Base-by-base conservation (phyloP, 2,888 invertebrate genomes). In the Cryptosula pallasiana region DNA sequence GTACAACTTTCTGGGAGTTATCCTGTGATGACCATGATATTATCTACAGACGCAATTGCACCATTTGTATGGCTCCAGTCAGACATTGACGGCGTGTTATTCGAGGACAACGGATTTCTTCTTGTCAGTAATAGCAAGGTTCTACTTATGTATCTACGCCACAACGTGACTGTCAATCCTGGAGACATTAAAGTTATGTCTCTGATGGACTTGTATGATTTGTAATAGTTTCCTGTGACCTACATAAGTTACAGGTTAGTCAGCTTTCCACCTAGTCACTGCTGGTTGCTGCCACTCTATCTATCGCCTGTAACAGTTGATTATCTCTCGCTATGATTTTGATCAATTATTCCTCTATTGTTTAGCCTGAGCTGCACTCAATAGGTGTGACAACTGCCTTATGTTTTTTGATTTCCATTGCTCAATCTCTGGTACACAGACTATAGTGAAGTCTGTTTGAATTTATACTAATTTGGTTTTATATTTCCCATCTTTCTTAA, bases 71-170 rank as follows among this genome's bases (percentile, higher is more conserved):
- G 83, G 83, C 74, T 85, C 35, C 81, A 83, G 16, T 78, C 80
- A 0, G 58, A 55, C n/a, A 78, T 77, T 9, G 74, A 80, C 34
- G 55, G 81, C 79, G 93, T 93, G 0, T 86, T 84, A 73, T 93
- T 93, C 82, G 89, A 90, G 0, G 90, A 91, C 76, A 93, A 94
- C 83, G 93, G 93, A 0, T 90, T 93, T 75, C 74, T 84, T 3
- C 79, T 78, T 87, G 78, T 85, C 1, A 75, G 79, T 25, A 75
- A 78, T 0, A 71, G 71, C 2, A 75, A 69, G 69, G 71, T 69
- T 3, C 71, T 82, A 25, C 20, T 25, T 63, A 13, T 63, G 9
- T 29, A 27, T 13, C 27, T 32, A 16, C 32, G 25, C 13, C 3
- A 63, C 27, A 63, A 63, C 3, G 9, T 13, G 32, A 5, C 27